Base-by-base conservation (phyloP, 35 echinoderm and acorn worm species). In the Hemicentrotus pulcherrimus region DNA sequence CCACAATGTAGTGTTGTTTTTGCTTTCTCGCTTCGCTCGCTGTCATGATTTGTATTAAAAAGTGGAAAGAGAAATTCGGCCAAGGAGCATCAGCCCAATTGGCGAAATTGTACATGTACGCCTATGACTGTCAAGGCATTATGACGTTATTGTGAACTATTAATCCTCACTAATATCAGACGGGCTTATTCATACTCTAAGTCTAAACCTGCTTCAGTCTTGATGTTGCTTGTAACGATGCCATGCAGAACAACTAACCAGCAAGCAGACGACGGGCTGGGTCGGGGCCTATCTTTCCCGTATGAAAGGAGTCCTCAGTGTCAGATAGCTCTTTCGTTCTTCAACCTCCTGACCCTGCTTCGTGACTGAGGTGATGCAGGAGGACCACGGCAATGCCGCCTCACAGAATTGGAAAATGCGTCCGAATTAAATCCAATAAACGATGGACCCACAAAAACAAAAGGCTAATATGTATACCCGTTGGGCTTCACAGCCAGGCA, bases 351-450 rank as follows among this genome's bases (percentile, higher is more conserved):
- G 88, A 90, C 88, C 88, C 24, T 28, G 88, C 88, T 15, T 31
- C 46, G 88, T 90, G 88, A 90, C 88, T 5, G 46, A 90, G 88
- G 88, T 24, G 88, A 32, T 45, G 88, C 32, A 47, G 46, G 14
- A 47, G 32, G 88, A 90, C 88, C 88, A 90, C 88, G 88, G 88
- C 88, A 90, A 45, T 47, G 88, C 88, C 88, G 46, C 88, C 32
- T 33, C 46, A 47, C 88, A 33, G 88, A 90, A 90, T 90, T 90
- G 88, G 88, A 33, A 90, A 90, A 90, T 47, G 88, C 88, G 88
- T 90, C 88, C 88, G 88, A 90, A 90, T 90, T 90, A 90, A 90
- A 47, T 90, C 88, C 88, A 90, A 90, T 90, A 90, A 90, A 90
- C 88, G 88, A 45, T 90, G 88, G 88, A 90, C 88, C 33, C 32